A percentile compares a stretch with the other conserved stretches of the same genome.
Conservation (phyloP, 2,797 vertebrate genomes). For the Clarias platycephalus region DNA sequence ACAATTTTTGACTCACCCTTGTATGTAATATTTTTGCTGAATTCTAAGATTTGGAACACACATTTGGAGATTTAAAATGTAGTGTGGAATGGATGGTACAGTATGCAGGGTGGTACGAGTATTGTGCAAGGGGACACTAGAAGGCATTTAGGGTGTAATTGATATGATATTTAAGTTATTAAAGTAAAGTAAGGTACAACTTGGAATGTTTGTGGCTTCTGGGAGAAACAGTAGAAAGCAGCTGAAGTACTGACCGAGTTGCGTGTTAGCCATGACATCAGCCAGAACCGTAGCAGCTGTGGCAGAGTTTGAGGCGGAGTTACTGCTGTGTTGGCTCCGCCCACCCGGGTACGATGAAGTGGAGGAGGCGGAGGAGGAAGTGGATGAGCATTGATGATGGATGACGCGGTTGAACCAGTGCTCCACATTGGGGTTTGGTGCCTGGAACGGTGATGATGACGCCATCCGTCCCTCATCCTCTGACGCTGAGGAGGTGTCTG, state of each 20-base stretch:
- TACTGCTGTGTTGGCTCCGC: slow-evolving; percentile 75
- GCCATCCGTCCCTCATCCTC: slow-evolving; percentile 93
- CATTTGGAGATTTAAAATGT: not conserved
- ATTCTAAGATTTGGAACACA: not conserved
- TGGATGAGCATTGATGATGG: slow-evolving; percentile 88
- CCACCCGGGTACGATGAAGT: slow-evolving; percentile 95
- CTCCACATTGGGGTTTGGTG: slow-evolving; percentile 84
- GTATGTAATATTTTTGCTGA: not conserved
- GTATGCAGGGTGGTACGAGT: not conserved
- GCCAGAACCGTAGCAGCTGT: slow-evolving; percentile 80
- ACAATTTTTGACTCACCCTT: too few species aligned
- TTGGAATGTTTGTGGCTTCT: not conserved
- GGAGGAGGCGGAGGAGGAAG: slow-evolving; percentile 96
- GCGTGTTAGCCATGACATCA: slow-evolving; percentile 89
- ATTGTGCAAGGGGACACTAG: not conserved
- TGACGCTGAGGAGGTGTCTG: slow-evolving; percentile 97
- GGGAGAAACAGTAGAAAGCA: not conserved
- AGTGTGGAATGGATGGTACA: not conserved
- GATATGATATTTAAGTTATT: not conserved
- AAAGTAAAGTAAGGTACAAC: not conserved
- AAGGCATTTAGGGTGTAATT: not conserved
- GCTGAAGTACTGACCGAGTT: slow-evolving; percentile 85
- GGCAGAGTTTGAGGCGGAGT: slow-evolving; percentile 74
- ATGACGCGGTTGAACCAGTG: slow-evolving; percentile 93
- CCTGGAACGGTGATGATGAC: slow-evolving; percentile 86